Base-by-base conservation (phyloP, 2,888 invertebrate species). In the Synanthedon formicaeformis region DNA sequence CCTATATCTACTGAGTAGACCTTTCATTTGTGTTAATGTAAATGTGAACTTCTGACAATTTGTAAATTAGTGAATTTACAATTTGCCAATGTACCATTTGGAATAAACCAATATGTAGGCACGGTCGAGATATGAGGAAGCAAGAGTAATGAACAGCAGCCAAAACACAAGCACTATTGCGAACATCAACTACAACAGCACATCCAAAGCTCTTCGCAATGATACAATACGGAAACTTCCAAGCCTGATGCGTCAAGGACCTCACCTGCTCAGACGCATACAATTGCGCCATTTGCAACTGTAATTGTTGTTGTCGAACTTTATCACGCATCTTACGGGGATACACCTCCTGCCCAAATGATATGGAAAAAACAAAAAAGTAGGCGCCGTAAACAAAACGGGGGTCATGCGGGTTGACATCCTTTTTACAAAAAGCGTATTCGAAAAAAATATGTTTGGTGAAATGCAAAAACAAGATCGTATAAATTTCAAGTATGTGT, bases 311-410 rank as follows among this genome's bases (percentile, higher is more conserved):
- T 87, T 91, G 90, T 81, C 91, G 91, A 77, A 92, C 92, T 89
- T 92, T 89, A 90, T 93, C 92, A 84, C 92, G 92, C 92, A 92
- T 92, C 92, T 93, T 93, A 90, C 92, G 92, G 78, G 93, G 92
- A 89, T 92, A 92, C 89, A 90, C 91, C 90, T 92, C 92, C 91
- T 92, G 91, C 90, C 87, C 88, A 86, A 87, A 87, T 83, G 81
- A 88, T 83, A 86, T 86, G 84, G 81, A 86, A 86, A 81, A 87
- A 85, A 84, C 81, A 85, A 85, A 87, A 69, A 86, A 84, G 82
- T 82, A 82, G 79, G 84, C 81, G 79, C 85, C 85, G 78, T 86
- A 84, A 87, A 85, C 84, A 87, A 82, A 83, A 78, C 67, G 74
- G 82, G 82, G 72, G 66, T 76, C 88, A 88, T 87, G 84, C 86